Base-by-base conservation (phyloP, 2,797 vertebrate species). In the Tarsius wallacei region DNA sequence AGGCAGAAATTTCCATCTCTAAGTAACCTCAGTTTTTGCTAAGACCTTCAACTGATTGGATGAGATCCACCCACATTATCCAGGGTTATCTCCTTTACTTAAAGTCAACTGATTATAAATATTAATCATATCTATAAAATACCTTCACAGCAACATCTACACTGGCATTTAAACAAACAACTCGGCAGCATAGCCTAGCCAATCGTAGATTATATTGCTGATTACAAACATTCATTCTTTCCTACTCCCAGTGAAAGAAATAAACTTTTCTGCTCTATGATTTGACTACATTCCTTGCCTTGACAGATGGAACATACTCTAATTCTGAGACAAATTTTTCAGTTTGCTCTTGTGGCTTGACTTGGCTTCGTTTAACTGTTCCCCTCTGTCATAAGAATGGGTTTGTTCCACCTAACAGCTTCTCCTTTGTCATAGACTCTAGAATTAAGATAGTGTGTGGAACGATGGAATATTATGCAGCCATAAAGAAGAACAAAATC, bases 21-120 rank as follows among this genome's bases (percentile, higher is more conserved):
- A 83, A 66, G 33, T 84, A 70, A 77, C 61, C 61, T 87, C 33
- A n/a, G 7, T 28, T 64, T 96, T 86, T 77, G 42, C 33, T 88
- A 70, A 81, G 21, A 63, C 22, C 12, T 74, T 74, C 4, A 9
- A 33, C 21, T 55, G 64, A 88, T 47, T 68, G n/a, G 8, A 68
- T 74, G 83, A 71, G 47, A 59, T 42, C 24, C 16, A 57, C 71
- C 59, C 26, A 22, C 53, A 93, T 88, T 66, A 89, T 36, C 31
- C 70, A 49, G n/a, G 5, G 33, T 36, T 83, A 63, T 90, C 70
- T 57, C 31, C 24, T 71, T 64, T 42, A 68, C n/a, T 90, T 87
- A 76, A 55, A 90, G 53, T 51, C 13, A 59, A 87, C 31, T 84
- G 55, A 80, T 81, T 93, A 7, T 33, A 74, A 80, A 19, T 53